Evolutionary conservation across 37 sponge, comb jelly and placozoan genomes (phyloP).

Genomic region (Cliona cf. orientalis): DNA sequence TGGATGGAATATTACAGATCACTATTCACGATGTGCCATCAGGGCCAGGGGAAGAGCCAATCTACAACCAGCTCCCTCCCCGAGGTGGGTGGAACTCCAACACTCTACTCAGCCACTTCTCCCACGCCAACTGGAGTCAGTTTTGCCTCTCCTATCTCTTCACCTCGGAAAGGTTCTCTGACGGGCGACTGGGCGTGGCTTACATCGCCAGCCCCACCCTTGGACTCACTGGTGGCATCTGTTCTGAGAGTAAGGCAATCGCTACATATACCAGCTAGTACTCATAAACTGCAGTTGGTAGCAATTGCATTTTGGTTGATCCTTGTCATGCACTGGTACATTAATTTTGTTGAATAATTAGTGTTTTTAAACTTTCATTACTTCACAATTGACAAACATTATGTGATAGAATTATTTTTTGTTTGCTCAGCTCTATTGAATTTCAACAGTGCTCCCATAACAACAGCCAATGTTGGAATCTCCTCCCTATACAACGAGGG

Average conservation of each 20-base stretch:
- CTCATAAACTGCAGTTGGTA: too few relatives aligned
- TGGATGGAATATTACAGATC: too few relatives aligned
- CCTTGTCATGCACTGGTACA: too few relatives aligned
- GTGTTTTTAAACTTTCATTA: too few relatives aligned
- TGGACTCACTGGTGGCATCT: slow-evolving; percentile 54
- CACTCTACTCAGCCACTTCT: slow-evolving; percentile 17
- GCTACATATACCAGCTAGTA: too few relatives aligned
- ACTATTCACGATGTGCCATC: neutral
- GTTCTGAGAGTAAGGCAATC: slow-evolving; percentile 29
- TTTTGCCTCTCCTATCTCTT: slow-evolving; percentile 83
- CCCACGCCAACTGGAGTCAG: slow-evolving; percentile 51
- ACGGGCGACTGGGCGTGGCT: slow-evolving; percentile 74
- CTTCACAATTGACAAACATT: too few relatives aligned
- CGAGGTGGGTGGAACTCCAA: slow-evolving; percentile 5
- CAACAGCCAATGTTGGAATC: slow-evolving; percentile 49
- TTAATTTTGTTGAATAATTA: too few relatives aligned
- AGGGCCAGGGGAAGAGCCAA: neutral
- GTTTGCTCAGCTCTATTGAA: neutral
- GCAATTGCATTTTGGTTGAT: too few relatives aligned
- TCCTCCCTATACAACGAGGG: neutral
- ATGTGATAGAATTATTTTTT: too few relatives aligned
- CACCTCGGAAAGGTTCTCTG: slow-evolving; percentile 52
- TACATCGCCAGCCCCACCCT: slow-evolving; percentile 64
- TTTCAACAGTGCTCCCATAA: slow-evolving; percentile 2
- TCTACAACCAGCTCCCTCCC: neutral